A percentile compares a stretch with the other conserved stretches of the same genome.
Evolutionary conservation across 2,113 vertebrate species (phyloP).

Genomic region (Rhinolophus ferrumequinum): DNA sequence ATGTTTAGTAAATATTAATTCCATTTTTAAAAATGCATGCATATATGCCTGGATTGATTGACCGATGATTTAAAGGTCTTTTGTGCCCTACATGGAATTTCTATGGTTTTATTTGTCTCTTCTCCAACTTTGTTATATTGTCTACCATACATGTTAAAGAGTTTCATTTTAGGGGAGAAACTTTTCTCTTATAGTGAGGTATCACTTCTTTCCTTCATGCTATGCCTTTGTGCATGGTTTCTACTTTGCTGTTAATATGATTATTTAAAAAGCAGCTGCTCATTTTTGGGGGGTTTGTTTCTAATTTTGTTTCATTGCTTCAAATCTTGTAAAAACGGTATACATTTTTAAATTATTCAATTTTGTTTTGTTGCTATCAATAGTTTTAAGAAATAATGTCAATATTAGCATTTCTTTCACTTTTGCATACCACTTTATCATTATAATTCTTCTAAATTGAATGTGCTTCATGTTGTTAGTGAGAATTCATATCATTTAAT

Average conservation of each 20-base stretch:
- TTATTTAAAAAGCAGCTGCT: background rate
- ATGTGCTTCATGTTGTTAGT: constrained; percentile 15
- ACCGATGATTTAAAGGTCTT: background rate
- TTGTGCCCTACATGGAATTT: background rate
- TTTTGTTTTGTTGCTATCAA: constrained; percentile 31
- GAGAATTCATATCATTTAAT: background rate
- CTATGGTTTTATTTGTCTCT: background rate
- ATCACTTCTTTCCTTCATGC: background rate
- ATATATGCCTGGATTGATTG: background rate
- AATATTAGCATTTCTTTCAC: background rate
- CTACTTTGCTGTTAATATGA: background rate
- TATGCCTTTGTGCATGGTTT: background rate
- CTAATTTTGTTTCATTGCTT: constrained; percentile 3
- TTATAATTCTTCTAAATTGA: background rate
- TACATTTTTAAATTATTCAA: background rate
- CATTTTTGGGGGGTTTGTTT: background rate
- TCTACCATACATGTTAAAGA: background rate
- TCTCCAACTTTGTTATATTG: background rate
- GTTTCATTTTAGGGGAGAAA: background rate
- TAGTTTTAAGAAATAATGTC: constrained; percentile 15
- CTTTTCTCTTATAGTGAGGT: background rate
- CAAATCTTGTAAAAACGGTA: constrained; percentile 1
- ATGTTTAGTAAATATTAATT: background rate
- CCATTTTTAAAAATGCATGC: background rate
- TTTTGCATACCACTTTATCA: constrained; percentile 19